Conservation (phyloP, 2,113 vertebrate genomes). For the Oxyruncus cristatus region DNA sequence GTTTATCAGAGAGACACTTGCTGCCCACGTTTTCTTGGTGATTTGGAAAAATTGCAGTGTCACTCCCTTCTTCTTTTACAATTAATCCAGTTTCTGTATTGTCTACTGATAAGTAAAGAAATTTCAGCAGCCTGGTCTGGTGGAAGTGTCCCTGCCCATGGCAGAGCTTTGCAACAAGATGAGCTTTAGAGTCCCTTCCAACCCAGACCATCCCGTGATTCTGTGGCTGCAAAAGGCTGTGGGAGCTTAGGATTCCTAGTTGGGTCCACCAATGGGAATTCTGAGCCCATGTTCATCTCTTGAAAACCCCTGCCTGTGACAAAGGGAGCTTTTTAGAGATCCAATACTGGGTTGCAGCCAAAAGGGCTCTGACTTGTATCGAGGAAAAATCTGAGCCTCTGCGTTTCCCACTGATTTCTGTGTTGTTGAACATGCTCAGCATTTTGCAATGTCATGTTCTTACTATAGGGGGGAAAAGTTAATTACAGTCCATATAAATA, state of each 20-base stretch:
- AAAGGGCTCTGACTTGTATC: background rate
- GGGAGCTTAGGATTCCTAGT: background rate
- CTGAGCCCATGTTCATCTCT: background rate
- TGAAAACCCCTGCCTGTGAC: background rate
- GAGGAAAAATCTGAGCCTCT: background rate
- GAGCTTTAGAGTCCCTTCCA: background rate
- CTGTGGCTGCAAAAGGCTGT: background rate
- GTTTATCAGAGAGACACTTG: background rate
- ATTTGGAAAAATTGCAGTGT: background rate
- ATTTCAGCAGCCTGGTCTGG: background rate
- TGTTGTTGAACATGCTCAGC: background rate
- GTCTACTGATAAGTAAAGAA: background rate
- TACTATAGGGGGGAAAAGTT: rapidly evolving
- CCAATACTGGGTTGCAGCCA: background rate
- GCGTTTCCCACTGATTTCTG: background rate
- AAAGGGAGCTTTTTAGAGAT: background rate
- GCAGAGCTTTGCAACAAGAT: background rate
- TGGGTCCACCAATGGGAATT: background rate
- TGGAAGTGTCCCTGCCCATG: background rate
- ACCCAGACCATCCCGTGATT: background rate
- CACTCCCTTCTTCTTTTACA: background rate
- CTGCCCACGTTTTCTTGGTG: background rate
- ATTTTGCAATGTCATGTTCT: background rate
- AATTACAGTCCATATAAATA: background rate
- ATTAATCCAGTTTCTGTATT: background rate